Base-by-base conservation (phyloP, 2,113 vertebrate genomes). In the Coptodon bakossiorum region DNA sequence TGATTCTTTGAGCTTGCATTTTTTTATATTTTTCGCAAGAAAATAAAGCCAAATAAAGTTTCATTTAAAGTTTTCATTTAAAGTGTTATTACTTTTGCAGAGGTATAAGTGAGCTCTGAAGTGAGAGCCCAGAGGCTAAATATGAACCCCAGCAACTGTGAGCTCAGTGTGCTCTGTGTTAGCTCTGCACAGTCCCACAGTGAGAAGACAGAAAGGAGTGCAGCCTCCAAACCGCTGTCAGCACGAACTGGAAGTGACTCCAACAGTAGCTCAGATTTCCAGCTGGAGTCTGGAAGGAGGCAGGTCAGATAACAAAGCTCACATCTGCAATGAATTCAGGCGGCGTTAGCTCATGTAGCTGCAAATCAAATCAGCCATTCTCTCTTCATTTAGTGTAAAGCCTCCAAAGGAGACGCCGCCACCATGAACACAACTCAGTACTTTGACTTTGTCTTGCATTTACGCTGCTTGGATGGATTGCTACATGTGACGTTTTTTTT, bases 21-120 rank as follows among this genome's bases (percentile, higher is more conserved):
- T 92, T 82, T 73, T 45, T 38, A 89, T 91, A 82, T 90, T 93
- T 94, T 93, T 95, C 89, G 79, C 84, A 95, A 93, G 81, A 94
- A 94, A 94, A 94, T 38, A 85, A 92, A 87, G 92, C 91, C 93
- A 96, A 96, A 96, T 95, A 95, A 96, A 78, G 45, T 78, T 78
- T 78, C 73, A 52, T 52, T 78, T 31, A 8, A 96, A 94, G 81
- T 52, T 91, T 91, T 85, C 73, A 81, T 91, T 91, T 68, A 17
- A 92, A 90, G 9, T 38, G 0, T 59, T 10, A 17, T 84, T 29
- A 3, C 43, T 76, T 82, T 8, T 48, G 61, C 50, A 56, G 73
- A 78, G 27, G 34, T 61, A 17, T 16, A 8, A 40, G 22, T 3
- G 16, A 48, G 61, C 38, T 24, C 43, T 78, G n/a, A 63, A 34